Evolutionary conservation across 2,888 invertebrate genomes (phyloP).

Genomic region (Lysandra bellargus): DNA sequence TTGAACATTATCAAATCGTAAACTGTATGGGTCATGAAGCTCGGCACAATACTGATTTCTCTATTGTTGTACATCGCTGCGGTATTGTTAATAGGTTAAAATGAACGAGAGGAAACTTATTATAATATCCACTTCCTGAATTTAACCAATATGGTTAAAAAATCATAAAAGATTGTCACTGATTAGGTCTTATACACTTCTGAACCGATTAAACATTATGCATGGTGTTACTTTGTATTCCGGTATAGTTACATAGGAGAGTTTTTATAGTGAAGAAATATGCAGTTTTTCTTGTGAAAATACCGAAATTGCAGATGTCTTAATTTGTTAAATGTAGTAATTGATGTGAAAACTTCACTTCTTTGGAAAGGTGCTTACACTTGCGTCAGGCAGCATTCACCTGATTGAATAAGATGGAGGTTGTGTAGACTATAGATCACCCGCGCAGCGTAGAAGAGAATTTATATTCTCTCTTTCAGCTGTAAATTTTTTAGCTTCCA

Average conservation of each 20-base stretch:
- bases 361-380: too few species aligned
- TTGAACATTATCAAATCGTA: not conserved
- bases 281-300: too few species aligned
- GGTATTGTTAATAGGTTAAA: slow-evolving; percentile 10
- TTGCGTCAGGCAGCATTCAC: too few species aligned
- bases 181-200: not conserved
- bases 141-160: not conserved
- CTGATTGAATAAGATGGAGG: too few species aligned
- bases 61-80: slow-evolving; percentile 19
- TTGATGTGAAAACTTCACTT: too few species aligned
- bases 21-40: not conserved
- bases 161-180: not conserved
- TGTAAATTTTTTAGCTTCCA: too few species aligned
- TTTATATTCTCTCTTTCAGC: too few species aligned
- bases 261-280: too few species aligned
- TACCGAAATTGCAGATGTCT: too few species aligned
- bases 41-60: not conserved
- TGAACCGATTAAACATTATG: not conserved
- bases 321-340: too few species aligned
- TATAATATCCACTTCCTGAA: slow-evolving; percentile 16
- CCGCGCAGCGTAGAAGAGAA: too few species aligned
- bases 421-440: too few species aligned
- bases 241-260: not conserved
- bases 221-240: not conserved
- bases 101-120: slow-evolving; percentile 8